Percentiles rank a stretch among this genome's conserved stretches.
These are phyloP conservation scores for Poeciliopsis paucimaculata DNA, from an alignment of 2,797 vertebrate genomes.

Conservation along the genomic window DNA sequence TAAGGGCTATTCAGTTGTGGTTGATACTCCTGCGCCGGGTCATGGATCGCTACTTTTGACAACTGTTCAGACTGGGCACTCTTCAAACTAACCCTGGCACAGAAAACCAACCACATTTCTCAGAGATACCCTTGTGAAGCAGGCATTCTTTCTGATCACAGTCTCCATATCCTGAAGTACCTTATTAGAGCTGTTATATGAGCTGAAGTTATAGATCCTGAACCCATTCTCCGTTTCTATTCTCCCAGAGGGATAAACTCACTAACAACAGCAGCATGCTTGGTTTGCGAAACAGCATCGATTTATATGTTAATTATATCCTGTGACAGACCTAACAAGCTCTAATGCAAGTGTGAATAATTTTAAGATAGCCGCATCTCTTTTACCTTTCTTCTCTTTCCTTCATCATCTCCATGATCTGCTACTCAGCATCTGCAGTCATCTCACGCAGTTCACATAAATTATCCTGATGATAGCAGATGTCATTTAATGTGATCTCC, in stretches of 20 bases:
- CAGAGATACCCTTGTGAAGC: conserved; percentile 47
- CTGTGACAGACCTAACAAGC: conserved; percentile 64
- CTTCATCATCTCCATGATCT: conserved; percentile 43
- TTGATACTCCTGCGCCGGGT: conserved; percentile 61
- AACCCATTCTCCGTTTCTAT: conserved; percentile 36
- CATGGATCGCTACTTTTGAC: conserved; percentile 70
- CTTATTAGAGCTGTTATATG: conserved; percentile 45
- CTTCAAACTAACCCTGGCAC: conserved; percentile 52
- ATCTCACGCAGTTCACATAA: conserved; percentile 63
- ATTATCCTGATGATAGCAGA: conserved; percentile 78
- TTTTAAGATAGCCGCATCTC: conserved; percentile 43
- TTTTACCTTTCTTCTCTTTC: conserved; percentile 44
- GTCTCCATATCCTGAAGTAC: conserved; percentile 46
- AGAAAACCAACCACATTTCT: conserved; percentile 52
- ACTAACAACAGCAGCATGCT: conserved; percentile 42
- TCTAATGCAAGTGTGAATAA: conserved; percentile 60
- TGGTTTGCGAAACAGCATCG: conserved; percentile 68
- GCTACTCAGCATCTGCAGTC: conserved; percentile 60
- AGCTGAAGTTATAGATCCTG: conserved; percentile 26
- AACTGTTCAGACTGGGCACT: conserved; percentile 58
- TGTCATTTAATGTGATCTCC: conserved; percentile 80
- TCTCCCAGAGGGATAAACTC: conserved; percentile 39
- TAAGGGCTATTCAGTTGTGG: conserved; percentile 72
- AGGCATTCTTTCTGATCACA: conserved; percentile 58
- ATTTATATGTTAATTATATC: conserved; percentile 79